phyloP scores from a whole-genome alignment of 2,888 invertebrate genomes.

The Nemurella pictetii region DNA sequence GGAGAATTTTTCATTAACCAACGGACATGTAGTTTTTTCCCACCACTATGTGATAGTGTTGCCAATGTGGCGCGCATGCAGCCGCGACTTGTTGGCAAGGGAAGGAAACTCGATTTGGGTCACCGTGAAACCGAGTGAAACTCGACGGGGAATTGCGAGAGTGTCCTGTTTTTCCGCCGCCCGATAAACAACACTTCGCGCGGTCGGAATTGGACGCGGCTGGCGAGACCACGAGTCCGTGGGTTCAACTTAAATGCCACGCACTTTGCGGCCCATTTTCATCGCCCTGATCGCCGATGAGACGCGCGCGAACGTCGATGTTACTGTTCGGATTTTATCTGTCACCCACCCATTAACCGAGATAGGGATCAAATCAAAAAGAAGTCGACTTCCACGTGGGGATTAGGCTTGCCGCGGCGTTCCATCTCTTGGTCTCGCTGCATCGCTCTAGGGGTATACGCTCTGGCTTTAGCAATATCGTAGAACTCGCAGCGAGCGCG shows the following conservation, averaged over 20 bases:
- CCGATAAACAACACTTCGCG: too few relatives aligned
- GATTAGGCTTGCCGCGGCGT: too few relatives aligned
- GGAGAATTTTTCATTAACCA: background rate
- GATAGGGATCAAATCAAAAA: background rate
- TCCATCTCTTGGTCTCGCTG: too few relatives aligned
- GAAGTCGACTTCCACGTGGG: background rate
- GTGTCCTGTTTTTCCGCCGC: too few relatives aligned
- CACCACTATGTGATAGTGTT: background rate
- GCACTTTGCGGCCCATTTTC: too few relatives aligned
- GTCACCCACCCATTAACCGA: background rate
- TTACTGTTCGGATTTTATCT: background rate
- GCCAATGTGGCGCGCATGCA: background rate
- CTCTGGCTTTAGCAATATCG: background rate
- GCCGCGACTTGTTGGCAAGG: background rate
- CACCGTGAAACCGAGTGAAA: background rate
- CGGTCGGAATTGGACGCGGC: too few relatives aligned
- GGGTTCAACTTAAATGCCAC: too few relatives aligned
- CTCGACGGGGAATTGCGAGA: too few relatives aligned
- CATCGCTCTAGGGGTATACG: background rate
- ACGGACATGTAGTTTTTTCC: background rate
- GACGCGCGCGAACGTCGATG: too few relatives aligned
- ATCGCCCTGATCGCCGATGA: too few relatives aligned
- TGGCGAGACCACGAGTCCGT: too few relatives aligned
- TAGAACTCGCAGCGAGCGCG: background rate
- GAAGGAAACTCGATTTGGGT: background rate